Evolutionary conservation across 2,888 invertebrate species (phyloP).

Genomic region (Sisyra nigra): DNA sequence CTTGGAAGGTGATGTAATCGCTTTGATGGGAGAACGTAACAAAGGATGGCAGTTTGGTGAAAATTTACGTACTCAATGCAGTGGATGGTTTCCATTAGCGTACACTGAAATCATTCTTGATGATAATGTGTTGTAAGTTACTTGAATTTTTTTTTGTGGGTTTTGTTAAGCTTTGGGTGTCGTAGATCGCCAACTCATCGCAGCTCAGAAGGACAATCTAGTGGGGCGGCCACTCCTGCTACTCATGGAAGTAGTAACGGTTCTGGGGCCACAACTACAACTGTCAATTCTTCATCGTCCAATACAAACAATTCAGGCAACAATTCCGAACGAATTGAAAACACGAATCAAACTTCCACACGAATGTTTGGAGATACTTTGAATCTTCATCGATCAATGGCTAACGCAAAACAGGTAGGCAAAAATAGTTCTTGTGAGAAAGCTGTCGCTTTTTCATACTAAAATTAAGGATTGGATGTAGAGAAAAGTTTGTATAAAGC

Average conservation of each 20-base stretch:
- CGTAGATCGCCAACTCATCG: constrained; percentile 21
- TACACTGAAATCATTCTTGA: constrained; percentile 71
- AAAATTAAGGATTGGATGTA: too few species aligned
- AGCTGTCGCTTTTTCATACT: too few species aligned
- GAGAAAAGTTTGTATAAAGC: too few species aligned
- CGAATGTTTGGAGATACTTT: constrained; percentile 61
- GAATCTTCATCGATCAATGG: constrained; percentile 31
- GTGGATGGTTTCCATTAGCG: constrained; percentile 93
- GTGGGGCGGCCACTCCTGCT: constrained; percentile 13
- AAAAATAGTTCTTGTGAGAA: neutral
- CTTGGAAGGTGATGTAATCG: constrained; percentile 77
- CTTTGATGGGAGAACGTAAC: constrained; percentile 75
- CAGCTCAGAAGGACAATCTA: constrained; percentile 15
- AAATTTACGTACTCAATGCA: constrained; percentile 76
- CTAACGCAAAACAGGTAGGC: constrained; percentile 31
- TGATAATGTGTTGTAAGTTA: constrained; percentile 42
- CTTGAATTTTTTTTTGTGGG: neutral
- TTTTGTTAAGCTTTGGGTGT: neutral
- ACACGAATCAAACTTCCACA: constrained; percentile 29
- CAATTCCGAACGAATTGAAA: constrained; percentile 15
- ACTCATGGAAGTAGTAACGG: constrained; percentile 19
- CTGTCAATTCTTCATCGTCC: constrained; percentile 22
- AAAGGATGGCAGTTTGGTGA: constrained; percentile 98
- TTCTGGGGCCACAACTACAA: constrained; percentile 29
- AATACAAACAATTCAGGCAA: constrained; percentile 26